phyloP scores from a whole-genome alignment of 2,113 vertebrate species.

The Marcusenius ussheri region DNA sequence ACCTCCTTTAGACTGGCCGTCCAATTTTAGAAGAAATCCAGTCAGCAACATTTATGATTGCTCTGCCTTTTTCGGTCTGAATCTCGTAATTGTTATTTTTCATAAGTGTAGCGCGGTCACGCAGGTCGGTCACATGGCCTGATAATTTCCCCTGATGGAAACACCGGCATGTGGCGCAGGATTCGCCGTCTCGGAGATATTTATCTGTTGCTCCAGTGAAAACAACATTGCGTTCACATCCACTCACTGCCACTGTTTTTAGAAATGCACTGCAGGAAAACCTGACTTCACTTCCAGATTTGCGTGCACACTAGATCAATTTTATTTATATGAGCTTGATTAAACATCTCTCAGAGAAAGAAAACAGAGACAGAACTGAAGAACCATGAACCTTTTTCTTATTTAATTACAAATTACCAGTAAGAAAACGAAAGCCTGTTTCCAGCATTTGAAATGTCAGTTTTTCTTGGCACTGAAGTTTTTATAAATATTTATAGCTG shows the following conservation, averaged over 20 bases:
- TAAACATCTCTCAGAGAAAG: neutral
- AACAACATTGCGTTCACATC: neutral
- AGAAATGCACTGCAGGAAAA: neutral
- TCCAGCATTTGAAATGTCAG: neutral
- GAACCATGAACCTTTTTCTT: neutral
- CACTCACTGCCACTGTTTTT: neutral
- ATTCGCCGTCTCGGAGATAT: constrained; percentile 65
- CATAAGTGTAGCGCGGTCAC: neutral
- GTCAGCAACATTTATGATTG: constrained; percentile 4
- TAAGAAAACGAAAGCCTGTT: neutral
- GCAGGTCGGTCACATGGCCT: constrained; percentile 38
- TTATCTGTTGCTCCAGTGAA: constrained; percentile 42
- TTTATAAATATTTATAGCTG: constrained; percentile 9
- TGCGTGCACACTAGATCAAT: neutral
- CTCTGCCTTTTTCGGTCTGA: constrained; percentile 1
- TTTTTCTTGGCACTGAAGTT: neutral
- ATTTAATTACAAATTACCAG: neutral
- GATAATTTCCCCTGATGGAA: constrained; percentile 75
- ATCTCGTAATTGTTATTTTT: constrained; percentile 17
- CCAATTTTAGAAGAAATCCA: neutral
- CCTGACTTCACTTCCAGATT: neutral
- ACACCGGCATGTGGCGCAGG: constrained; percentile 68
- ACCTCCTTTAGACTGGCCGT: neutral
- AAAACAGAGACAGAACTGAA: neutral
- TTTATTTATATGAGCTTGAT: neutral